phyloP scores from a whole-genome alignment of 2,113 vertebrate genomes.

The Eretmochelys imbricata region DNA sequence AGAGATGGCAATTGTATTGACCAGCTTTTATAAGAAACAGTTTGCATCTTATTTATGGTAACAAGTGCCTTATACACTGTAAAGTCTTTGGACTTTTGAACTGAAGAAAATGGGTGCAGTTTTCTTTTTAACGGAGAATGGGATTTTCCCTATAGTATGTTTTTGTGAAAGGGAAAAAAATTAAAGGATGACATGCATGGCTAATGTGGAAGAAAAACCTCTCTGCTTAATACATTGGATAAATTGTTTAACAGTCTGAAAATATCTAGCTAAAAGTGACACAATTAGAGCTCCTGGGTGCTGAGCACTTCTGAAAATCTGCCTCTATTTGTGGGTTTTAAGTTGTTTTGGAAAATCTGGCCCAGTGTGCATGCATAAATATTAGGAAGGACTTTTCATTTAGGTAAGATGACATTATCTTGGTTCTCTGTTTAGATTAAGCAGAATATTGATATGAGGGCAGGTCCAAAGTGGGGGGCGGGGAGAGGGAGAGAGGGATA shows the following conservation, averaged over 20 bases:
- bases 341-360: background rate
- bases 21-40: background rate
- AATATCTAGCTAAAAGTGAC: background rate
- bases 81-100: background rate
- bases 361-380: background rate
- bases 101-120: background rate
- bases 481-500: too few species aligned
- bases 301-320: background rate
- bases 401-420: background rate
- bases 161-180: background rate
- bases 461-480: background rate
- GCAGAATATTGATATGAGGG: background rate
- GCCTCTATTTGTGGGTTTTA: background rate
- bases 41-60: rapidly evolving
- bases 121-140: background rate
- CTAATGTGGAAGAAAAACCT: background rate
- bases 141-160: background rate
- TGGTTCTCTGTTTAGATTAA: background rate
- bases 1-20: background rate
- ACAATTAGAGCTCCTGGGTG: background rate
- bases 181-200: background rate
- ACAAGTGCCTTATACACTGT: background rate
- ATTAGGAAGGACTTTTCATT: background rate
- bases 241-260: background rate
- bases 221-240: background rate